These are phyloP conservation scores for Diplodus sargus DNA, from an alignment of 2,797 vertebrate genomes.

Conservation along the genomic window DNA sequence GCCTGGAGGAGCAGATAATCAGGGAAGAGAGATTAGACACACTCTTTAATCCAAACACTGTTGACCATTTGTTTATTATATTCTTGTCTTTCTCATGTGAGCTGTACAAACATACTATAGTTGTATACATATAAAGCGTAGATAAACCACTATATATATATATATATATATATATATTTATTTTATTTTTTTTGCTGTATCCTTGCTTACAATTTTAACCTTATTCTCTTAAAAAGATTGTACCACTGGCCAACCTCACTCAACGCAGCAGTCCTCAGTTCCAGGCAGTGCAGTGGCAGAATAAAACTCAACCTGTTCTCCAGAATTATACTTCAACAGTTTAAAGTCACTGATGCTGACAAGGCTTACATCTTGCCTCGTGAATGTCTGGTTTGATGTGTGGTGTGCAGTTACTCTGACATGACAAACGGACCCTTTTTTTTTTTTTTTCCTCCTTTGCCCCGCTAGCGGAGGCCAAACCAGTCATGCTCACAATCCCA, in stretches of 20 bases:
- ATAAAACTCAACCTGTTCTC: slow-evolving; percentile 4
- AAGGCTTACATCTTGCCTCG: slow-evolving; percentile 19
- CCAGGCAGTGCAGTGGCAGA: neutral
- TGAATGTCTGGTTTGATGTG: slow-evolving; percentile 39
- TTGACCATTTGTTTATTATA: slow-evolving; percentile 1
- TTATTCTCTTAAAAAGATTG: neutral
- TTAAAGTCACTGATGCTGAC: slow-evolving; percentile 19
- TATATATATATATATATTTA: too few relatives aligned
- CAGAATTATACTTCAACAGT: slow-evolving; percentile 21
- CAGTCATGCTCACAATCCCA: slow-evolving; percentile 51
- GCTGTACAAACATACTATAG: neutral
- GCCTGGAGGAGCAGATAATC: slow-evolving; percentile 20
- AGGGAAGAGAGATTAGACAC: slow-evolving; percentile 11
- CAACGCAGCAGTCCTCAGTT: slow-evolving; percentile 5
- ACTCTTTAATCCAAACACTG: slow-evolving; percentile 15
- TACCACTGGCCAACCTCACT: neutral
- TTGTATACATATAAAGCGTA: neutral
- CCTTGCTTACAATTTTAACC: neutral
- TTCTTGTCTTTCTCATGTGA: slow-evolving; percentile 9
- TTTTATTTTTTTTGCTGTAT: too few relatives aligned
- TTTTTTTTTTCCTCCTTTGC: slow-evolving; percentile 36
- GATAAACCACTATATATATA: too few relatives aligned
- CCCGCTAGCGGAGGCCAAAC: slow-evolving; percentile 31
- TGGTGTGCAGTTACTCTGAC: slow-evolving; percentile 15
- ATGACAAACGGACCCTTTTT: slow-evolving; percentile 27